Percentiles rank a stretch among this genome's conserved stretches.
phyloP scores from a whole-genome alignment of 1,140 invertebrate genomes.

The Ooceraea biroi region DNA sequence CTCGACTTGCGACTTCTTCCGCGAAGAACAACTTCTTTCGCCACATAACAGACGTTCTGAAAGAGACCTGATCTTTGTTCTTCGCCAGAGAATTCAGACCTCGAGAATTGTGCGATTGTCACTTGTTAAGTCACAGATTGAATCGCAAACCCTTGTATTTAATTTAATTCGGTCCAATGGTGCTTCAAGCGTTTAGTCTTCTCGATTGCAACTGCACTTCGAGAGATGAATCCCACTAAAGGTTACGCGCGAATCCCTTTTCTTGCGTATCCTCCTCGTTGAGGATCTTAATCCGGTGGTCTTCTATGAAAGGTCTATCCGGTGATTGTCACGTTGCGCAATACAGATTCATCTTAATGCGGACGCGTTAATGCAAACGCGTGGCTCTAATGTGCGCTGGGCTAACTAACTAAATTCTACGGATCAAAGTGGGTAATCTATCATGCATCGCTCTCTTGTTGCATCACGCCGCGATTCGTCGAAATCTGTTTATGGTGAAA shows the following conservation, averaged over 20 bases:
- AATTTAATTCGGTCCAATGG: background rate
- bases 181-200: constrained; percentile 12
- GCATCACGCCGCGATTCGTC: constrained; percentile 22
- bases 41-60: constrained; percentile 11
- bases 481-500: constrained; percentile 7
- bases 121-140: constrained; percentile 4
- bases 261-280: constrained; percentile 18
- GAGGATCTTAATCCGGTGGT: constrained; percentile 45
- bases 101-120: background rate
- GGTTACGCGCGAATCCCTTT: constrained; percentile 46
- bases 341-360: constrained; percentile 12
- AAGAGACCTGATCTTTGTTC: constrained; percentile 10
- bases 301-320: background rate
- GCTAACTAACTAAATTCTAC: constrained; percentile 50
- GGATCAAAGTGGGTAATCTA: constrained; percentile 28
- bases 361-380: background rate
- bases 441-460: constrained; percentile 35
- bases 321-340: constrained; percentile 29
- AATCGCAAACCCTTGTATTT: no score
- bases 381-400: constrained; percentile 3
- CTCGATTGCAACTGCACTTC: constrained; percentile 61
- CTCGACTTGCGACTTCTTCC: background rate
- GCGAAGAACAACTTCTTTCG: constrained; percentile 25
- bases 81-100: no score
- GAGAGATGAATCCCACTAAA: constrained; percentile 36